These are phyloP conservation scores for Bolinopsis microptera DNA, from an alignment of 37 sponge, comb jelly and placozoan genomes.

Conservation along the genomic window DNA sequence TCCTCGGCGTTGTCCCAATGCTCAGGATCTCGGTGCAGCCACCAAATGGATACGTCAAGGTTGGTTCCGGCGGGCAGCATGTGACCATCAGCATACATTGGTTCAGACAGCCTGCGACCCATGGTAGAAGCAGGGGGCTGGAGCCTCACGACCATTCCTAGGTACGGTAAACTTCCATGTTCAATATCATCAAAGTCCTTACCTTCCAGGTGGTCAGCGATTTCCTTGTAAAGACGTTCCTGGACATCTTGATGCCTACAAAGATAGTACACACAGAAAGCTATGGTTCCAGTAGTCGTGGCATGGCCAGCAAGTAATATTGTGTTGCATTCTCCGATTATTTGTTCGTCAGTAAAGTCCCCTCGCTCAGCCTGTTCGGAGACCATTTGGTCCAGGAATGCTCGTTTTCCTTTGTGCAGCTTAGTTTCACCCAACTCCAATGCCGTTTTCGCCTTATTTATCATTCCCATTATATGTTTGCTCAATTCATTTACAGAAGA, in stretches of 20 bases:
- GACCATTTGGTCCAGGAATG: slow-evolving; percentile 45
- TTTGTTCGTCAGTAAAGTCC: slow-evolving; percentile 18
- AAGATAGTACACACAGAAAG: slow-evolving; percentile 53
- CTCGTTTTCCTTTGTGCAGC: slow-evolving; percentile 45
- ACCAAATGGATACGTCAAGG: slow-evolving; percentile 59
- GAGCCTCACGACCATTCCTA: slow-evolving; percentile 76
- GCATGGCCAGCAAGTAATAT: slow-evolving; percentile 19
- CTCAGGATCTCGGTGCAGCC: slow-evolving; percentile 75
- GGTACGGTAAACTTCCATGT: slow-evolving; percentile 57
- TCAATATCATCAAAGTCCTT: slow-evolving; percentile 29
- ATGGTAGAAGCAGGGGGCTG: slow-evolving; percentile 75
- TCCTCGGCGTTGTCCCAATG: slow-evolving; percentile 87
- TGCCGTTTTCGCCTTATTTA: not conserved
- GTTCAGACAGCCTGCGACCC: slow-evolving; percentile 69
- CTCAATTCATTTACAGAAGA: not conserved
- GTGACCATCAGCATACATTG: slow-evolving; percentile 69
- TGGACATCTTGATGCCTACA: slow-evolving; percentile 34
- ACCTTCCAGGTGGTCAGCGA: not conserved
- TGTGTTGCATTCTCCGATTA: slow-evolving; percentile 25
- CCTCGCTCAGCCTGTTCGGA: slow-evolving; percentile 14
- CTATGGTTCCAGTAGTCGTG: not conserved
- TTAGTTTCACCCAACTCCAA: slow-evolving; percentile 4
- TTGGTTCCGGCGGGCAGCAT: slow-evolving; percentile 72
- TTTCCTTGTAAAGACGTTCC: slow-evolving; percentile 17
- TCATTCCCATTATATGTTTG: not conserved